Percentiles rank a stretch among this genome's conserved stretches.
Evolutionary conservation across 2,113 vertebrate genomes (phyloP).

Genomic region (Hydrochoerus hydrochaeris): DNA sequence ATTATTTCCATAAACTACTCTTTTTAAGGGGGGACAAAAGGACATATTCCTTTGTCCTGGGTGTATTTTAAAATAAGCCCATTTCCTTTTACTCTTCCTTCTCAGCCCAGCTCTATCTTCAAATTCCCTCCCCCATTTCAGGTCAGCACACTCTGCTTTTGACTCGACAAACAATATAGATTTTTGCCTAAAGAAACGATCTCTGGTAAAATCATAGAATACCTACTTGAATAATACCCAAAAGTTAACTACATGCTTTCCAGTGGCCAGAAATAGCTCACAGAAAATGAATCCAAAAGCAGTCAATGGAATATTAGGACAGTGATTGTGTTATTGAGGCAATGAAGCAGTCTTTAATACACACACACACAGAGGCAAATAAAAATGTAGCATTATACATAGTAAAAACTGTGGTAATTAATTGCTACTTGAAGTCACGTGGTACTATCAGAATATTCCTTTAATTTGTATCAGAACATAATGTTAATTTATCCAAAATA

Average conservation of each 20-base stretch:
- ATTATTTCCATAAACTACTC: conserved; percentile 37
- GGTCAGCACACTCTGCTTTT: conserved; percentile 16
- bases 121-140: neutral
- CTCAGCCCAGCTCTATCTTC: conserved; percentile 31
- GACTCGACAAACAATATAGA: conserved; percentile 83
- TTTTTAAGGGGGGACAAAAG: neutral
- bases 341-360: conserved; percentile 71
- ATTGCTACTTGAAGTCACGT: neutral
- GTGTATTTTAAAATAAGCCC: conserved; percentile 58
- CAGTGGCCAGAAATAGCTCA: conserved; percentile 84
- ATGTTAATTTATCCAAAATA: neutral
- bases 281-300: conserved; percentile 82
- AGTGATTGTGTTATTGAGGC: conserved; percentile 77
- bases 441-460: conserved; percentile 22
- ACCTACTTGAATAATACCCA: conserved; percentile 84
- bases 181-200: conserved; percentile 85
- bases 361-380: neutral
- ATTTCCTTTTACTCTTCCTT: conserved; percentile 67
- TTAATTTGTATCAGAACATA: neutral
- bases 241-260: conserved; percentile 84
- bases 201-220: conserved; percentile 85
- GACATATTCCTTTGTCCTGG: neutral
- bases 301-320: conserved; percentile 83
- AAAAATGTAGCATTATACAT: neutral
- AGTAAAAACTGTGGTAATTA: neutral